Evolutionary conservation across 2,888 invertebrate genomes (phyloP).

Genomic region (Harpagoxenus sublaevis): DNA sequence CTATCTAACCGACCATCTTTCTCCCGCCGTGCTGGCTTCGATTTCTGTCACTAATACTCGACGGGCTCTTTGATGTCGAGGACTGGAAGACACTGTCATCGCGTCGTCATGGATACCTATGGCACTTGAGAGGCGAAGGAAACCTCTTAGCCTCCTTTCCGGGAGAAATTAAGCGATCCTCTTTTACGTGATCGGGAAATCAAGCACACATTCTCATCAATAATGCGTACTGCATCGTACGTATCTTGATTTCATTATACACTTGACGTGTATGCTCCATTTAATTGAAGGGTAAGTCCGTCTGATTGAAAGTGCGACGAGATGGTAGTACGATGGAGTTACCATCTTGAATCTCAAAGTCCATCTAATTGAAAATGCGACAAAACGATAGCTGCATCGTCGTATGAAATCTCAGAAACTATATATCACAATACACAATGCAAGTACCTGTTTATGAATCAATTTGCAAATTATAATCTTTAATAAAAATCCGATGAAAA

Average conservation of each 20-base stretch:
- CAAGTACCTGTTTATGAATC: background rate
- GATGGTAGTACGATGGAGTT: background rate
- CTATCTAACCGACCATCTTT: conserved; percentile 46
- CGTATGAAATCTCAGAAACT: background rate
- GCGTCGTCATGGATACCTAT: conserved; percentile 77
- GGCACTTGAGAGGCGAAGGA: conserved; percentile 5
- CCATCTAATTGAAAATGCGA: background rate
- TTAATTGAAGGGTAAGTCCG: conserved; percentile 10
- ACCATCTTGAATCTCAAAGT: background rate
- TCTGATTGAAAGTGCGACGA: background rate
- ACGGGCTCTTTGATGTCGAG: conserved; percentile 73
- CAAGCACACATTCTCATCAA: conserved; percentile 49
- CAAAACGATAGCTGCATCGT: background rate
- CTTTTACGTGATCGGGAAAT: conserved; percentile 30
- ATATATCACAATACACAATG: background rate
- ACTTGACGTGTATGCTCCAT: background rate
- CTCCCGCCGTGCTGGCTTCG: conserved; percentile 63
- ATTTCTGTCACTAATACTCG: conserved; percentile 71
- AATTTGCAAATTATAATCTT: background rate
- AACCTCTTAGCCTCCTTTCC: conserved; percentile 53
- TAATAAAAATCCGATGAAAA: background rate
- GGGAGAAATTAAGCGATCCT: conserved; percentile 67
- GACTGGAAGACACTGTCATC: conserved; percentile 71
- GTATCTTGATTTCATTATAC: conserved; percentile 19
- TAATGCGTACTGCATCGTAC: conserved; percentile 39